Base-by-base conservation (phyloP, 2,113 vertebrate genomes). In the Poicephalus meyeri region DNA sequence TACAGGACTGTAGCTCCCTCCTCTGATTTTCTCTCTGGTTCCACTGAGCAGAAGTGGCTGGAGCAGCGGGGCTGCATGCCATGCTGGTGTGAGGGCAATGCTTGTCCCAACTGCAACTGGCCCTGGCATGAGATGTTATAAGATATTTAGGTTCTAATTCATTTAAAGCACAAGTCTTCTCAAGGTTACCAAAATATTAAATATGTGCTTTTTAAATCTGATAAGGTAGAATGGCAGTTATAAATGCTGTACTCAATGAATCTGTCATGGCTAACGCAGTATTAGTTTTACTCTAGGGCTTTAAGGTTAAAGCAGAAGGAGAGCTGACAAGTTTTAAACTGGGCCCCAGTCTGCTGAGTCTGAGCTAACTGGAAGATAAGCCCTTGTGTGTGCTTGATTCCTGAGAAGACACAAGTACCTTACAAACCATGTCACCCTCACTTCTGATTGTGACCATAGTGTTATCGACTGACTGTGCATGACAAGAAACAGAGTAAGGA, bases 221-320 rank as follows among this genome's bases (percentile, higher is more conserved):
- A 42, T 79, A n/a, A 20, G 44, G 20, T 73, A 80, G 79, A 87
- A 25, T 65, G 42, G 11, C 58, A 41, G 16, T 76, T 76, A 18
- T 31, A 82, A 80, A 50, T 49, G 19, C 33, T 29, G 35, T 69
- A 29, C 13, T 83, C 19, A 50, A 2, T 25, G n/a, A 66, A 52
- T 66, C 46, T 63, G 13, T 39, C 72, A 16, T 1, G 4, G 44
- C 69, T 87, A 52, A 29, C 56, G 6, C 6, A 74, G 18, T 37
- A 56, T 24, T 55, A 33, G 20, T 47, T 94, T 79, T 53, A 49
- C 70, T 87, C 11, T 31, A 56, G 73, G 72, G 47, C 31, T 80
- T 63, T 82, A 63, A 47, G 39, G 26, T 89, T 85, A 88, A 86
- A 66, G n/a, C 60, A 76, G n/a, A 31, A 65, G 66, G 69, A 89